phyloP scores from a whole-genome alignment of 2,113 vertebrate genomes.

The Anthoscopus minutus region DNA sequence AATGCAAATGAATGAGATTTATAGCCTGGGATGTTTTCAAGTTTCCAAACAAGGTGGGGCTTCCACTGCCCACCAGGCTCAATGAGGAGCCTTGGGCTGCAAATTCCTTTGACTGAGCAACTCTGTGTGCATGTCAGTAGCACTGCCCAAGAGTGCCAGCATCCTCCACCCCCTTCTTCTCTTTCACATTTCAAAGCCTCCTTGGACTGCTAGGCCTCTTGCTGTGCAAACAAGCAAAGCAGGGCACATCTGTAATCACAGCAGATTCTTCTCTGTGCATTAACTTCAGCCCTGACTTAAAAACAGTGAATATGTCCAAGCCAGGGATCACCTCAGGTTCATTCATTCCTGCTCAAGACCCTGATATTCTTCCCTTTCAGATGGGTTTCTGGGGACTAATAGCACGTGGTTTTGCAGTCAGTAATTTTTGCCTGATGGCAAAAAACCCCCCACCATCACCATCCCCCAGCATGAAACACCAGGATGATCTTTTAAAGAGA shows the following conservation, averaged over 20 bases:
- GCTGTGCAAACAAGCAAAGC: neutral
- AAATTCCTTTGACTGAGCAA: conserved; percentile 30
- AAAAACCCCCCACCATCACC: neutral
- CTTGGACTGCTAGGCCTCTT: neutral
- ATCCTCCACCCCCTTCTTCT: neutral
- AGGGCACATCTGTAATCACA: neutral
- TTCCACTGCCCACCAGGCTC: neutral
- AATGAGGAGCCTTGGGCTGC: conserved; percentile 3
- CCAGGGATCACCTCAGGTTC: neutral
- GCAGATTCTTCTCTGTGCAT: neutral
- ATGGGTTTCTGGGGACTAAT: neutral
- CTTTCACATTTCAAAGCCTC: conserved; percentile 5
- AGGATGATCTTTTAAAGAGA: neutral
- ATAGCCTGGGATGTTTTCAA: conserved; percentile 43
- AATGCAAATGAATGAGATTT: conserved; percentile 62
- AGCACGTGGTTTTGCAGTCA: neutral
- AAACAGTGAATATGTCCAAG: neutral
- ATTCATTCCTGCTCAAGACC: neutral
- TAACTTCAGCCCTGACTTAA: neutral
- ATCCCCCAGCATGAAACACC: neutral
- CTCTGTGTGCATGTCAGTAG: neutral
- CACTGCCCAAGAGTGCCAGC: neutral
- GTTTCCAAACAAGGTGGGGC: conserved; percentile 18
- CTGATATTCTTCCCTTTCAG: neutral
- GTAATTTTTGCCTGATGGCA: neutral